phyloP scores from a whole-genome alignment of 2,888 invertebrate genomes.

The Carterocephalus palaemon region DNA sequence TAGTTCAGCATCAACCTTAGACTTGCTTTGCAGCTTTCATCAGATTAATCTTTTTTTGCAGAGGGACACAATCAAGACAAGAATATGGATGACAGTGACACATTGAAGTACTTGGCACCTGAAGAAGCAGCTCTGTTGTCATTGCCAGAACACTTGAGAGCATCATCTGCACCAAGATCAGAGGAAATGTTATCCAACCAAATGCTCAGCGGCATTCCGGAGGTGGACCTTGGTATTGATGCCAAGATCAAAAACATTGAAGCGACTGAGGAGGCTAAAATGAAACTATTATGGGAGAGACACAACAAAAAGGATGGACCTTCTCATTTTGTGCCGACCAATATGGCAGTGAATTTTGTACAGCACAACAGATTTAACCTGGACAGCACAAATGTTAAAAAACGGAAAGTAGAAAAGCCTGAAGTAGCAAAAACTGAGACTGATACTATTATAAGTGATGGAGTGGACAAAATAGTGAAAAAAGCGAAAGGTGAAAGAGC shows the following conservation, averaged over 20 bases:
- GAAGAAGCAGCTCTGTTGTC: conserved; percentile 94
- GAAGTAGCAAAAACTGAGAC: conserved; percentile 58
- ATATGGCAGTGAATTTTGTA: conserved; percentile 99
- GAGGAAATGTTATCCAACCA: conserved; percentile 99
- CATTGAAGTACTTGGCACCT: conserved; percentile 85
- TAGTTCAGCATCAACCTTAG: no score
- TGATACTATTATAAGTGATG: conserved; percentile 60
- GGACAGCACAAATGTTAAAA: conserved; percentile 82
- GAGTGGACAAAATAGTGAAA: conserved; percentile 76
- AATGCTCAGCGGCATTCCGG: conserved; percentile 99
- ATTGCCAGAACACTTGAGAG: conserved; percentile 92
- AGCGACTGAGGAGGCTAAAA: conserved; percentile 98
- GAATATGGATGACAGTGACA: conserved; percentile 62
- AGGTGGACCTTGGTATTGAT: conserved; percentile 99
- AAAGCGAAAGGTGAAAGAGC: conserved; percentile 91
- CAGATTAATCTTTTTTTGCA: conserved; percentile 43
- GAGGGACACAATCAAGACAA: conserved; percentile 60
- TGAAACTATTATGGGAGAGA: conserved; percentile 92
- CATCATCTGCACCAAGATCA: conserved; percentile 90
- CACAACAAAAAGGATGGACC: conserved; percentile 95
- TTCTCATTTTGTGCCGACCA: conserved; percentile 97
- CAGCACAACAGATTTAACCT: conserved; percentile 98
- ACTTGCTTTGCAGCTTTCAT: no score
- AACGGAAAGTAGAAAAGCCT: conserved; percentile 79
- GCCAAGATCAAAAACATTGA: conserved; percentile 99